Evolutionary conservation across 2,797 vertebrate genomes (phyloP).

Genomic region (Trichosurus vulpecula): DNA sequence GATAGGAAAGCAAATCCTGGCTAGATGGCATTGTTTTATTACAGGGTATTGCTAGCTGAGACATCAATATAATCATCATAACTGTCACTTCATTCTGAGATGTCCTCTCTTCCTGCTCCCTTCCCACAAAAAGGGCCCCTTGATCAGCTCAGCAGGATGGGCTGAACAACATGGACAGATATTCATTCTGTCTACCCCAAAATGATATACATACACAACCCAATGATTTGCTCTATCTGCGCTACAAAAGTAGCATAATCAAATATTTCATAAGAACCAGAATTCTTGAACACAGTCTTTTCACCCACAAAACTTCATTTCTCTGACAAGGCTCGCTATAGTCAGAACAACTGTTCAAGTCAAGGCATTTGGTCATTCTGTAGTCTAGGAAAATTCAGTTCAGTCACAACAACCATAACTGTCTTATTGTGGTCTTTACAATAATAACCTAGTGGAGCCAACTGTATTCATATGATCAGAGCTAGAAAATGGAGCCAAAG

Average conservation of each 20-base stretch:
- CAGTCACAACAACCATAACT: accelerated
- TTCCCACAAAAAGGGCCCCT: slow-evolving; percentile 24
- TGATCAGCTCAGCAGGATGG: neutral
- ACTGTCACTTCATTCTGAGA: slow-evolving; percentile 1
- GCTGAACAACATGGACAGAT: neutral
- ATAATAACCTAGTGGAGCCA: neutral
- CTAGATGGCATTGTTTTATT: neutral
- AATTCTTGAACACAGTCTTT: slow-evolving; percentile 48
- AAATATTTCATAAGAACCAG: slow-evolving; percentile 16
- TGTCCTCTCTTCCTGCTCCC: neutral
- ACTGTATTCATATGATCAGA: neutral
- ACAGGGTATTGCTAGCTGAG: neutral
- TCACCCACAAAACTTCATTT: neutral
- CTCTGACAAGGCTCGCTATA: neutral
- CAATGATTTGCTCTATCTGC: neutral
- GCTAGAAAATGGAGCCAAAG: neutral
- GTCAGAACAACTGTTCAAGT: neutral
- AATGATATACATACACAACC: slow-evolving; percentile 31
- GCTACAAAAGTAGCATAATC: neutral
- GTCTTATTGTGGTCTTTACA: neutral
- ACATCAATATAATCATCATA: neutral
- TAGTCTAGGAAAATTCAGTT: neutral
- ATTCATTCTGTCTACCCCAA: neutral
- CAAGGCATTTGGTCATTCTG: neutral
- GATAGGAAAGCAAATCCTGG: slow-evolving; percentile 9